phyloP scores from a whole-genome alignment of 2,888 invertebrate genomes.

The Timandra comae region DNA sequence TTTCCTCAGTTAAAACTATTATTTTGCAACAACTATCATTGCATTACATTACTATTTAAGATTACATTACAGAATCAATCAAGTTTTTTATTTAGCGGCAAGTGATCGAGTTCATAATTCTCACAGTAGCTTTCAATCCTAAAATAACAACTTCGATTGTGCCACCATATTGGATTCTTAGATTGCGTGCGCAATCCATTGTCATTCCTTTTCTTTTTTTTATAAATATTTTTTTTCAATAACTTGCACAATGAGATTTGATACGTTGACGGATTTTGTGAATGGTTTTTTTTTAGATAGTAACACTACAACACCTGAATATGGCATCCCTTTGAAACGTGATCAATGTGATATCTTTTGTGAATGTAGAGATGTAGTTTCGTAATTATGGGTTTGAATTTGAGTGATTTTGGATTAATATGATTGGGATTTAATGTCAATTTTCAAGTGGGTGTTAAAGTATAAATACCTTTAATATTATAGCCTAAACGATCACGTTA shows the following conservation, averaged over 20 bases:
- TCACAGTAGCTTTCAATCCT: constrained; percentile 47
- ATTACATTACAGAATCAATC: constrained; percentile 20
- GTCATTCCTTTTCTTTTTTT: constrained; percentile 34
- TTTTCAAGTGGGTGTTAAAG: neutral
- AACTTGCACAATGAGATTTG: constrained; percentile 47
- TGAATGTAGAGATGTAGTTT: constrained; percentile 15
- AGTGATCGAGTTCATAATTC: constrained; percentile 37
- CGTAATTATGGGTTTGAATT: too few relatives aligned
- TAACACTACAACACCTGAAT: constrained; percentile 76
- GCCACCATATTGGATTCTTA: constrained; percentile 54
- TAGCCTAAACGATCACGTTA: neutral
- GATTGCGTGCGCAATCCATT: constrained; percentile 63
- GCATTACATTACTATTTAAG: neutral
- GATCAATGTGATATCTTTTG: constrained; percentile 59
- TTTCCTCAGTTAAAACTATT: neutral
- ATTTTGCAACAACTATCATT: too few relatives aligned
- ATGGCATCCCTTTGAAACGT: constrained; percentile 48
- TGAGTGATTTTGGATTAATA: neutral
- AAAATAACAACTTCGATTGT: constrained; percentile 64
- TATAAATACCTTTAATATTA: neutral
- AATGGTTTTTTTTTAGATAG: constrained; percentile 46
- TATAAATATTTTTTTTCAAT: constrained; percentile 37
- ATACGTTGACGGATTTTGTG: constrained; percentile 65
- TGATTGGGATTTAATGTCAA: neutral
- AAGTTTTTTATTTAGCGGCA: constrained; percentile 19